phyloP scores from a whole-genome alignment of 2,888 invertebrate genomes.

The Drosophila longiperda region DNA sequence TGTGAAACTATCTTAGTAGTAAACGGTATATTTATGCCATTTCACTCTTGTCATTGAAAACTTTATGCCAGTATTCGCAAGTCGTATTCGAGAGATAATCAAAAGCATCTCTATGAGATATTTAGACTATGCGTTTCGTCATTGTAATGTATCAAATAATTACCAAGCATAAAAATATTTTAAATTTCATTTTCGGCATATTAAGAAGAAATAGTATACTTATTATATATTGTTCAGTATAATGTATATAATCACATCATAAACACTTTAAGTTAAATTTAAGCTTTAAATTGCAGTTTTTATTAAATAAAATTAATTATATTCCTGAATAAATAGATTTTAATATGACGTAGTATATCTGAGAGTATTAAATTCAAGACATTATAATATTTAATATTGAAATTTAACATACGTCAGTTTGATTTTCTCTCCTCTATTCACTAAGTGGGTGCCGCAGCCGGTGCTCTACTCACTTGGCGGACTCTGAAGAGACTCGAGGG shows the following conservation, averaged over 20 bases:
- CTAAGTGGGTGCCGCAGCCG: conserved; percentile 31
- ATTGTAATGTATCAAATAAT: not conserved
- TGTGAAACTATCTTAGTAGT: not conserved
- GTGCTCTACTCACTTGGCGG: conserved; percentile 4
- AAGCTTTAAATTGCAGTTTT: not conserved
- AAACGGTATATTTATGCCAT: not conserved
- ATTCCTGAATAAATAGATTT: not conserved
- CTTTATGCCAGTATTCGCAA: not conserved
- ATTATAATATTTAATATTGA: not conserved
- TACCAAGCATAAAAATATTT: not conserved
- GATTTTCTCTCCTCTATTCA: conserved; percentile 24
- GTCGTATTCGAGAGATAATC: not conserved
- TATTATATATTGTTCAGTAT: not conserved
- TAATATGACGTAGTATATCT: not conserved
- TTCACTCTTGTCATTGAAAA: not conserved
- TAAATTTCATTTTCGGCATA: not conserved
- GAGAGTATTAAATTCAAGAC: not conserved
- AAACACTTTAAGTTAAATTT: not conserved
- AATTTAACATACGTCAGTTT: not conserved
- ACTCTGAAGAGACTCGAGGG: not conserved
- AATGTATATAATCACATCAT: not conserved
- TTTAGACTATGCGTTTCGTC: not conserved
- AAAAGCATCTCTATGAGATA: not conserved
- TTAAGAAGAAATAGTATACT: not conserved
- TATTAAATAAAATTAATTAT: not conserved